Base-by-base conservation (phyloP, 2,797 vertebrate genomes). In the Amblyopsis hoosieri region DNA sequence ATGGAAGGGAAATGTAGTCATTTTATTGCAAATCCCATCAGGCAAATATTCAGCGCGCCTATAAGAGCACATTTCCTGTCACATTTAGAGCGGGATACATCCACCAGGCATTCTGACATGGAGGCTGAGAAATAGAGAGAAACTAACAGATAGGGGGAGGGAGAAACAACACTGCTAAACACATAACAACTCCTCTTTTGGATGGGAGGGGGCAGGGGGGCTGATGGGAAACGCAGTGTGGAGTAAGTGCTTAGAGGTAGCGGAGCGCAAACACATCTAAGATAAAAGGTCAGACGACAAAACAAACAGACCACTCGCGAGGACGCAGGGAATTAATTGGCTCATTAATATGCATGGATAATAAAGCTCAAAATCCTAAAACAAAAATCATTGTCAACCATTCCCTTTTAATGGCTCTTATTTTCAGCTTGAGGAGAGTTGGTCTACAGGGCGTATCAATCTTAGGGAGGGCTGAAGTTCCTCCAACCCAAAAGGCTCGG, bases 321-420 rank as follows among this genome's bases (percentile, higher is more conserved):
- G 93, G 92, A 94, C 92, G 93, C 95, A 95, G 92, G 86, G 93
- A 91, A 95, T 94, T 94, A 94, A 95, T 95, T 92, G 94, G 95
- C 93, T 95, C 92, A 94, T 96, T 95, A 95, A 91, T 93, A 94
- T 93, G 89, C 90, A 92, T 90, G 89, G 88, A 92, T 95, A 94
- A 94, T 92, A 94, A 95, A 94, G 92, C 91, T 90, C 87, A 69
- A 89, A 91, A 91, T 92, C 89, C 82, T 88, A 90, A 91, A 88
- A 90, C 84, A 84, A 90, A 91, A 93, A 92, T 92, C 90, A 91
- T 91, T 91, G 87, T 90, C 86, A 84, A 91, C 82, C 85, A 89
- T 91, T 91, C 84, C 87, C 83, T 79, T 90, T 93, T 93, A 92
- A 93, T 92, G 89, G 90, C 90, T 90, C 87, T 85, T 92, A 92